Evolutionary conservation across 2,888 invertebrate genomes (phyloP).

Genomic region (Cheilosia soror): DNA sequence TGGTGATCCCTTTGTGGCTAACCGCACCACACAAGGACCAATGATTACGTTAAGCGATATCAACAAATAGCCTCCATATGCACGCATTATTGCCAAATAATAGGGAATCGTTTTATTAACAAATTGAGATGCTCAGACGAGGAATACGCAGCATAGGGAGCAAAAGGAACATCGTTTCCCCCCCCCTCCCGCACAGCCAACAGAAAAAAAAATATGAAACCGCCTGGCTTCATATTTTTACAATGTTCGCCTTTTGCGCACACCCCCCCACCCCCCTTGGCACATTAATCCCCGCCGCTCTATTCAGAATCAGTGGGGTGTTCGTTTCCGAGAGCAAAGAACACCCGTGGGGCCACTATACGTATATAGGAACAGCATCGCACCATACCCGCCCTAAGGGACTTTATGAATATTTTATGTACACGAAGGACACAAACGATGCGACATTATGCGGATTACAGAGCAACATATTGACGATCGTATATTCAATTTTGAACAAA

Average conservation of each 20-base stretch:
- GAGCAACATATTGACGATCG: slow-evolving; percentile 74
- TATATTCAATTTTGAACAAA: slow-evolving; percentile 76
- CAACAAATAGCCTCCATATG: slow-evolving; percentile 73
- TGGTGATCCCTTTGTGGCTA: slow-evolving; percentile 58
- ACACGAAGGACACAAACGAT: slow-evolving; percentile 75
- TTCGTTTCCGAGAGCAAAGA: slow-evolving; percentile 37
- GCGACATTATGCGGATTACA: slow-evolving; percentile 75
- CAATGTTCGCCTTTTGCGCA: neutral
- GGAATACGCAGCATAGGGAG: slow-evolving; percentile 14
- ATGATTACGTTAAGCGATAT: slow-evolving; percentile 73
- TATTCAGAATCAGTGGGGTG: slow-evolving; percentile 49
- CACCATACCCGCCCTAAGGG: slow-evolving; percentile 47
- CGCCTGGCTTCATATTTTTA: slow-evolving; percentile 33
- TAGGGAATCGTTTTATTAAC: slow-evolving; percentile 70
- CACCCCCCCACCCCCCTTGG: neutral
- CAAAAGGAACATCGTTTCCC: neutral
- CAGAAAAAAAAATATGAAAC: slow-evolving; percentile 43
- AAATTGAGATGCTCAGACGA: slow-evolving; percentile 69
- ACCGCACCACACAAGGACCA: slow-evolving; percentile 22
- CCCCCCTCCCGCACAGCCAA: neutral
- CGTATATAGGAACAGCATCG: neutral
- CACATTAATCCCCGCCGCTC: slow-evolving; percentile 60
- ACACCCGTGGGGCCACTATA: slow-evolving; percentile 43
- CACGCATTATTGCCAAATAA: slow-evolving; percentile 74
- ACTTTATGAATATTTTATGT: slow-evolving; percentile 75